A percentile compares a stretch with the other conserved stretches of the same genome.
Evolutionary conservation across 1,140 invertebrate genomes (phyloP).

Genomic region (Papilio helenus): DNA sequence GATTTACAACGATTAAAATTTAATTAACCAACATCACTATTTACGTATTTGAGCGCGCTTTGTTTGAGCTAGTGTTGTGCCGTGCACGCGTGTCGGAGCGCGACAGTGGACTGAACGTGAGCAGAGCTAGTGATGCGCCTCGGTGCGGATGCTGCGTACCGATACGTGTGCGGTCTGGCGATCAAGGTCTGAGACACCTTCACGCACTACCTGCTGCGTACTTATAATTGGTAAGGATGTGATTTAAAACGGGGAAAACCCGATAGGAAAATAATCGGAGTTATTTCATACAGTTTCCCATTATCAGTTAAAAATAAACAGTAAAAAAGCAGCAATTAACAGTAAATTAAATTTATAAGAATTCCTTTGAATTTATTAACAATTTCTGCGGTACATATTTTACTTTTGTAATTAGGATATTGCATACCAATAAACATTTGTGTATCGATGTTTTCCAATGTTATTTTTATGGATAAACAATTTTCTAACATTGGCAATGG

Average conservation of each 20-base stretch:
- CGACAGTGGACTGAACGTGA: neutral
- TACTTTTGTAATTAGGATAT: neutral
- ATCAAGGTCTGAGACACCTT: slow-evolving; percentile 29
- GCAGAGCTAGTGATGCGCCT: slow-evolving; percentile 18
- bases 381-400: neutral
- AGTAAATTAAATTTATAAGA: neutral
- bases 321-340: neutral
- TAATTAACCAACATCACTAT: slow-evolving; percentile 16
- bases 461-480: no score
- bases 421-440: neutral
- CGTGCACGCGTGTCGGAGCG: slow-evolving; percentile 13
- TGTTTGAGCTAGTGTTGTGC: neutral
- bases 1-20: slow-evolving; percentile 1
- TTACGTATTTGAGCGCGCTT: slow-evolving; percentile 2
- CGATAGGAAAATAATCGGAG: neutral
- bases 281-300: neutral
- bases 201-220: slow-evolving; percentile 34
- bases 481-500: no score
- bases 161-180: slow-evolving; percentile 23
- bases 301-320: neutral
- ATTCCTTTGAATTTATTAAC: neutral
- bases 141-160: slow-evolving; percentile 30
- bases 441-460: no score
- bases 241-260: slow-evolving; percentile 13
- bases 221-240: neutral